These are phyloP conservation scores for Periophthalmus magnuspinnatus DNA, from an alignment of 2,797 vertebrate genomes.

Conservation along the genomic window DNA sequence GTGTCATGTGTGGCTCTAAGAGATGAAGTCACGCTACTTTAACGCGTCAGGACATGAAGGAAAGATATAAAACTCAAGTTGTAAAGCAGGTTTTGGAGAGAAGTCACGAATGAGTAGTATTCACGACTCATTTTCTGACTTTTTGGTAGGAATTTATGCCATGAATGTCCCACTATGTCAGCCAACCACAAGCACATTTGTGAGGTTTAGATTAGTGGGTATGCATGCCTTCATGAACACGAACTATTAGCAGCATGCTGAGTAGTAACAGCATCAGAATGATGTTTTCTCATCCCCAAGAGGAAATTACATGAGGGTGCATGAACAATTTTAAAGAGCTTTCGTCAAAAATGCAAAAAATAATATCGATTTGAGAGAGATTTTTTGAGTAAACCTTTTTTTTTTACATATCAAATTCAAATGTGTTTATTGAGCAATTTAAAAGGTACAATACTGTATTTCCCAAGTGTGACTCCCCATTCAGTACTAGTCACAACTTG, in stretches of 20 bases:
- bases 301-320: no score
- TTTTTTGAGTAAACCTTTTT: not conserved
- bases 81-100: not conserved
- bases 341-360: no score
- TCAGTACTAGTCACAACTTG: not conserved
- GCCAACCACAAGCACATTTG: not conserved
- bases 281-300: no score
- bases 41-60: not conserved
- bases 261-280: no score
- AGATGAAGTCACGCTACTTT: slow-evolving; percentile 27
- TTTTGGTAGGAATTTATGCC: no score
- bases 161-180: not conserved
- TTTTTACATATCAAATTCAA: not conserved
- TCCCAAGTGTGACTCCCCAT: not conserved
- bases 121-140: not conserved
- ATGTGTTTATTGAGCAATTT: not conserved
- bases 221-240: not conserved
- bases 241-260: no score
- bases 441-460: not conserved
- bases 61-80: not conserved
- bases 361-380: no score
- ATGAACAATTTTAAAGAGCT: no score
- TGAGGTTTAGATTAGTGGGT: not conserved
- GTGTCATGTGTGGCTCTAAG: slow-evolving; percentile 44
- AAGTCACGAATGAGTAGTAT: not conserved